These are phyloP conservation scores for Cydia pomonella DNA, from an alignment of 1,140 invertebrate genomes.

Conservation along the genomic window DNA sequence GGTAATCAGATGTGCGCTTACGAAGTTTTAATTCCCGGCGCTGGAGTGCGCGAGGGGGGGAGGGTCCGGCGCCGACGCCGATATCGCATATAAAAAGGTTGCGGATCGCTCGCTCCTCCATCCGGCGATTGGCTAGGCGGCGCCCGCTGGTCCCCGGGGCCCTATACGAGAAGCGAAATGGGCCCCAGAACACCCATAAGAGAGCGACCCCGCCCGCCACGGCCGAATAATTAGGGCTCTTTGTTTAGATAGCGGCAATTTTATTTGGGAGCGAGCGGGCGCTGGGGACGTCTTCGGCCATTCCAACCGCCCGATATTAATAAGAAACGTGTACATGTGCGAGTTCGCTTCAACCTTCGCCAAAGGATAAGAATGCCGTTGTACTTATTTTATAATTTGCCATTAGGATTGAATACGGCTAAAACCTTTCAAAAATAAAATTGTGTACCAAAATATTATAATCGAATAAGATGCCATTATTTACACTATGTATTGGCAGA, in stretches of 20 bases:
- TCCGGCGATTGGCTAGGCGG: slow-evolving; percentile 80
- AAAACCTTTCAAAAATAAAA: slow-evolving; percentile 4
- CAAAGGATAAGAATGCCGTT: slow-evolving; percentile 21
- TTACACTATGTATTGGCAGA: slow-evolving; percentile 48
- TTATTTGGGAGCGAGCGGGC: slow-evolving; percentile 81
- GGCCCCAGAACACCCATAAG: slow-evolving; percentile 81
- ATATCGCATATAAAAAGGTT: slow-evolving; percentile 78
- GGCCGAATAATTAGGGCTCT: slow-evolving; percentile 82
- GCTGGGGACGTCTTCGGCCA: slow-evolving; percentile 75
- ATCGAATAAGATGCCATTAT: slow-evolving; percentile 15
- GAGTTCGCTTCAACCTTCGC: slow-evolving; percentile 8
- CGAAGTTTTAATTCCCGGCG: slow-evolving; percentile 67
- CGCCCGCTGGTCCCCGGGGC: slow-evolving; percentile 76
- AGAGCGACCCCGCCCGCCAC: slow-evolving; percentile 80
- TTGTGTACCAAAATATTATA: not conserved
- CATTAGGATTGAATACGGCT: not conserved
- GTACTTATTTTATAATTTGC: slow-evolving; percentile 8
- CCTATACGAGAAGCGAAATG: slow-evolving; percentile 81
- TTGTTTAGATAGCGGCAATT: slow-evolving; percentile 82
- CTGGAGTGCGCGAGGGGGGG: slow-evolving; percentile 45
- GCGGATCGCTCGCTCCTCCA: slow-evolving; percentile 76
- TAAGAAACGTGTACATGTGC: slow-evolving; percentile 75
- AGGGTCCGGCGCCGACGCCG: slow-evolving; percentile 66
- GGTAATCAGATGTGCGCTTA: slow-evolving; percentile 69
- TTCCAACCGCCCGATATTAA: slow-evolving; percentile 77